Evolutionary conservation across 2,797 vertebrate genomes (phyloP).

Genomic region (Gymnopithys bicolor): DNA sequence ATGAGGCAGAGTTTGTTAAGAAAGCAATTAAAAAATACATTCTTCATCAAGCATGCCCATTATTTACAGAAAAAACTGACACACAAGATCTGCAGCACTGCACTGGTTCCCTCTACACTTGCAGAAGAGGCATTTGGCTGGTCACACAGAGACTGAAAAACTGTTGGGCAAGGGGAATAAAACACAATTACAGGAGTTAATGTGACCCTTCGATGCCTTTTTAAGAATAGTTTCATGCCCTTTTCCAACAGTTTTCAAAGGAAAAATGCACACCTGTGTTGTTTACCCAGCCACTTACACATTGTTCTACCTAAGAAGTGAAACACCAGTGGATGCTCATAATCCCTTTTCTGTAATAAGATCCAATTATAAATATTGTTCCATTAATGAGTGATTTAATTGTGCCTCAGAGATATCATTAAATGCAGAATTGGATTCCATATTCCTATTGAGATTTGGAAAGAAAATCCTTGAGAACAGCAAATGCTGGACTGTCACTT

Average conservation of each 20-base stretch:
- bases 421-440: not conserved
- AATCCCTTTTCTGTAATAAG: not conserved
- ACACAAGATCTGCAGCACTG: not conserved
- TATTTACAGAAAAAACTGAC: not conserved
- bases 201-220: not conserved
- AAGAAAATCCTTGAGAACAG: not conserved
- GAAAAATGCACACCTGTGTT: not conserved
- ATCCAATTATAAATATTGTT: conserved; percentile 1
- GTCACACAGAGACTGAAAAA: not conserved
- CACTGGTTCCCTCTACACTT: not conserved
- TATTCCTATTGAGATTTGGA: not conserved
- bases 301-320: not conserved
- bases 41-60: not conserved
- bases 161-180: not conserved
- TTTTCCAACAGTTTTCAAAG: not conserved
- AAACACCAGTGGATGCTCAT: not conserved
- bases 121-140: not conserved
- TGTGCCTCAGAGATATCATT: conserved; percentile 15
- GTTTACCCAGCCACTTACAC: not conserved
- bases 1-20: not conserved
- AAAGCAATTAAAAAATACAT: not conserved
- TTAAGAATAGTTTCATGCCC: fast-evolving
- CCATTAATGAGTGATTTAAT: not conserved
- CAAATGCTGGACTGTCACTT: not conserved
- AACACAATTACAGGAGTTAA: not conserved